Percentiles rank a stretch among this genome's conserved stretches.
Evolutionary conservation across 53 echinoderm and acorn worm species (phyloP).

Genomic region (Hippasteria phrygiana): DNA sequence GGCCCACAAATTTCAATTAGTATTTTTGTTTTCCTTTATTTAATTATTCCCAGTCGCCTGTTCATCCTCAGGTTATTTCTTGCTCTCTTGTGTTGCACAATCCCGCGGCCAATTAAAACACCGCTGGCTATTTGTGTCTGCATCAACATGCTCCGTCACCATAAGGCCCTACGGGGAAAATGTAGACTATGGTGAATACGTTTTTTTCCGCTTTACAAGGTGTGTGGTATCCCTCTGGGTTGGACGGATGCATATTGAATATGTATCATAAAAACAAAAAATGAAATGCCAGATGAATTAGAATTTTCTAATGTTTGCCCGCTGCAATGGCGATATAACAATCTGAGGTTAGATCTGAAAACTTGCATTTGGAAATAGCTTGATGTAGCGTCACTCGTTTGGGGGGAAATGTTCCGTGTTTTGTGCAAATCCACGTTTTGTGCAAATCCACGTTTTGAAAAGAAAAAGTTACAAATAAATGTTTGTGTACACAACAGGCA

Average conservation of each 20-base stretch:
- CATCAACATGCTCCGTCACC: neutral
- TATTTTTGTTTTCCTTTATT: neutral
- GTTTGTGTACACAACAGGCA: too few species aligned
- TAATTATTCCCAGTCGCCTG: neutral
- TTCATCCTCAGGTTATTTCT: neutral
- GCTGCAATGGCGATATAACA: too few species aligned
- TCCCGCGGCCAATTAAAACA: neutral
- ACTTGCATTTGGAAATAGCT: too few species aligned
- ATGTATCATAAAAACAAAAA: neutral
- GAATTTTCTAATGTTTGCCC: too few species aligned
- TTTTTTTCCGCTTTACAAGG: neutral
- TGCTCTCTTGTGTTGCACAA: neutral
- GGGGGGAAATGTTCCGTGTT: too few species aligned
- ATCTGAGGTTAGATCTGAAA: too few species aligned
- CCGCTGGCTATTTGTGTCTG: neutral
- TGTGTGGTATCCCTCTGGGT: neutral
- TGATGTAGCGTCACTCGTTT: too few species aligned
- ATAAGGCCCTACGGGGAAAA: neutral
- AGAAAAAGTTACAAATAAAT: too few species aligned
- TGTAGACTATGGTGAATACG: neutral
- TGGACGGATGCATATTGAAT: neutral
- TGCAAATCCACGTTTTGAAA: too few species aligned
- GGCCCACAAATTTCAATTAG: neutral
- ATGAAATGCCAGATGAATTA: neutral
- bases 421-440: too few species aligned